These are phyloP conservation scores for Schizaphis graminum DNA, from an alignment of 2,888 invertebrate genomes.

Conservation along the genomic window DNA sequence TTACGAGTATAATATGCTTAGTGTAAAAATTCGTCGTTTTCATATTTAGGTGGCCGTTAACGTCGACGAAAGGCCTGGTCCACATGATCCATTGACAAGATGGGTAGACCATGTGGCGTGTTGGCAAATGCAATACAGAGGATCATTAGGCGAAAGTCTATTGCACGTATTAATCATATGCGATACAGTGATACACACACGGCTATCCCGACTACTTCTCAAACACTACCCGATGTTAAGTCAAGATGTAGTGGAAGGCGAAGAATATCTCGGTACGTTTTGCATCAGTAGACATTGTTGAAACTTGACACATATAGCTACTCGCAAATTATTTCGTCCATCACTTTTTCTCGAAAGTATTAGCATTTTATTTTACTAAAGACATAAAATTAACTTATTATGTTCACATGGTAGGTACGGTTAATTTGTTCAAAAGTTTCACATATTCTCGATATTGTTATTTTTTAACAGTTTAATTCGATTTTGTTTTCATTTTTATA, in stretches of 20 bases:
- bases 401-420: too few relatives aligned
- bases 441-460: background rate
- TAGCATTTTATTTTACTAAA: background rate
- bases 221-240: conserved; percentile 92
- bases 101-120: conserved; percentile 94
- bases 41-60: conserved; percentile 80
- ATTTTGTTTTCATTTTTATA: background rate
- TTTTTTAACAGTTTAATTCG: background rate
- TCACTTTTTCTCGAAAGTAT: background rate
- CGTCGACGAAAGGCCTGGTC: conserved; percentile 87
- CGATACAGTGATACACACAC: conserved; percentile 83
- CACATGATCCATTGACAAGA: conserved; percentile 88
- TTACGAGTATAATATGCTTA: background rate
- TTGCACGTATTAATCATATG: conserved; percentile 95
- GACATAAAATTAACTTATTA: background rate
- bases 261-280: conserved; percentile 88
- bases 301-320: background rate
- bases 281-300: background rate
- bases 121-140: conserved; percentile 97
- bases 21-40: background rate
- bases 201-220: conserved; percentile 89
- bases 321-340: background rate
- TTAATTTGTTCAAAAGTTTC: background rate
- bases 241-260: conserved; percentile 95
- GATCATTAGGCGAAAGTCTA: conserved; percentile 94